A percentile compares a stretch with the other conserved stretches of the same genome.
These are phyloP conservation scores for Eristalinus sepulchralis DNA, from an alignment of 2,888 invertebrate species.

Conservation along the genomic window DNA sequence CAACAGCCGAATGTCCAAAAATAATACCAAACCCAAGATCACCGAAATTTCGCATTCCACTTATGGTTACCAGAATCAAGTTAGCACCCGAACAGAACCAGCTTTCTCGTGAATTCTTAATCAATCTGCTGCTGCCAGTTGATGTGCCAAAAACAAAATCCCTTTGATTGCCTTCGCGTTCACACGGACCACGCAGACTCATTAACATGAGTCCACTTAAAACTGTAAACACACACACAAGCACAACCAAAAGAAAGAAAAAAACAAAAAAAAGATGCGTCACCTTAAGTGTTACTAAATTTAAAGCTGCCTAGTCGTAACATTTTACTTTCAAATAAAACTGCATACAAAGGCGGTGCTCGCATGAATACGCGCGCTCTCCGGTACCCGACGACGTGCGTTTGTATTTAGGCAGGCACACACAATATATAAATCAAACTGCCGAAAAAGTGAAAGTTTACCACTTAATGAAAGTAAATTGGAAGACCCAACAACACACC, in stretches of 20 bases:
- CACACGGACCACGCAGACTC: slow-evolving; percentile 9
- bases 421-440: slow-evolving; percentile 72
- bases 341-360: slow-evolving; percentile 21
- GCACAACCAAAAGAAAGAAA: slow-evolving; percentile 30
- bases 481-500: slow-evolving; percentile 58
- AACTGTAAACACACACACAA: background rate
- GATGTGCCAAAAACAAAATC: background rate
- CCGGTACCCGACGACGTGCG: background rate
- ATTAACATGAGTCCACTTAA: slow-evolving; percentile 22
- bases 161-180: slow-evolving; percentile 1
- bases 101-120: background rate
- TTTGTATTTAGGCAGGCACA: slow-evolving; percentile 16
- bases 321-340: slow-evolving; percentile 73
- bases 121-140: background rate
- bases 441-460: slow-evolving; percentile 81
- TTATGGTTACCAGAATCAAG: background rate
- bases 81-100: background rate
- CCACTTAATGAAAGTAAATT: slow-evolving; percentile 70
- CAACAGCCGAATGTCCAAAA: background rate
- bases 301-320: slow-evolving; percentile 64
- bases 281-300: slow-evolving; percentile 54
- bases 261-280: slow-evolving; percentile 32
- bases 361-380: background rate
- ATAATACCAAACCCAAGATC: background rate
- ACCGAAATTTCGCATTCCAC: background rate